Evolutionary conservation across 2,113 vertebrate species (phyloP).

Genomic region (Ahaetulla prasina): DNA sequence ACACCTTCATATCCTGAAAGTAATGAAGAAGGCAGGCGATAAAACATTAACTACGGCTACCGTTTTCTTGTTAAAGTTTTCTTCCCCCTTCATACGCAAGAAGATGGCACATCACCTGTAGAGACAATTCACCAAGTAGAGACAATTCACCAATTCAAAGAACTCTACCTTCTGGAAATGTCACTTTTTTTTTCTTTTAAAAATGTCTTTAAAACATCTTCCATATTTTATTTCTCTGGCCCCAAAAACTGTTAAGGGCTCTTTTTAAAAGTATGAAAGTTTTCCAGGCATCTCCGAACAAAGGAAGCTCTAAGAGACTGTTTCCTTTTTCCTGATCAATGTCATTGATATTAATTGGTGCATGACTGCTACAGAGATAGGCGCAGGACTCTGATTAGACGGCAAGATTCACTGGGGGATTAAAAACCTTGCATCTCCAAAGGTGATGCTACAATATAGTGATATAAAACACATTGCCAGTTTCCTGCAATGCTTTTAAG

Average conservation of each 20-base stretch:
- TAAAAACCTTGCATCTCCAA: background rate
- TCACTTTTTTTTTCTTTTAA: background rate
- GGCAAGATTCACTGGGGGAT: background rate
- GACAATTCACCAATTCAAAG: background rate
- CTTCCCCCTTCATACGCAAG: no score
- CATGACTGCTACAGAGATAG: background rate
- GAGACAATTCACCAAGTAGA: background rate
- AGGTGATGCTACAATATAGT: background rate
- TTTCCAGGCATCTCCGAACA: background rate
- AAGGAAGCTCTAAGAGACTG: background rate
- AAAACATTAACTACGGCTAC: background rate
- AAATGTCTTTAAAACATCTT: background rate
- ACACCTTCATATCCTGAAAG: conserved; percentile 91
- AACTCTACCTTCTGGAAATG: background rate
- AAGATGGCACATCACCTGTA: background rate
- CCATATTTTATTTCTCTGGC: no score
- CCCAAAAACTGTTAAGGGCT: background rate
- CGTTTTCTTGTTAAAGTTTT: background rate
- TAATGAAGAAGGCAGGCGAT: background rate
- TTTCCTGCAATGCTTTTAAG: background rate
- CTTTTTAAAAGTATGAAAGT: background rate
- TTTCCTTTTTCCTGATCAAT: background rate
- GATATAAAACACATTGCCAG: background rate
- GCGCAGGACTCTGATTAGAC: background rate
- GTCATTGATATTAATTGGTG: background rate